phyloP scores from a whole-genome alignment of 1,140 invertebrate genomes.

The Tigriopus japonicus region DNA sequence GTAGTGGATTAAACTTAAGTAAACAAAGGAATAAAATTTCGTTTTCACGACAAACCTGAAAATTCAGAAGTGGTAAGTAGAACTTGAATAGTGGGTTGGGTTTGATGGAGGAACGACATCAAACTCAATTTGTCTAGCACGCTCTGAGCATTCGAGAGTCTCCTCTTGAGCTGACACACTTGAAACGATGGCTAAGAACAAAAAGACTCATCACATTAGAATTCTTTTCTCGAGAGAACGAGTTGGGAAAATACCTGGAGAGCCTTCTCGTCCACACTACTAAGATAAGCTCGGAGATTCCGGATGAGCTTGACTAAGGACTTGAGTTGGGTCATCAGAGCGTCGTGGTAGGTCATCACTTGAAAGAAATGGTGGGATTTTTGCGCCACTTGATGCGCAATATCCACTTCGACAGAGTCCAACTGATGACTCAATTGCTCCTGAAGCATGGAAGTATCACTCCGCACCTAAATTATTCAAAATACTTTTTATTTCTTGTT shows the following conservation, averaged over 20 bases:
- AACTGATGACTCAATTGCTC: constrained; percentile 7
- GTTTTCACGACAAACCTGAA: not conserved
- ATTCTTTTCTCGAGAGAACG: too few relatives aligned
- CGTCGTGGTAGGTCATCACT: constrained; percentile 9
- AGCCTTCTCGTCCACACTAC: not conserved
- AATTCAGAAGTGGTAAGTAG: not conserved
- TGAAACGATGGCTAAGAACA: not conserved
- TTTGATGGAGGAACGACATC: constrained; percentile 7
- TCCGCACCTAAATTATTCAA: not conserved
- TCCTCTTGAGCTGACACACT: not conserved
- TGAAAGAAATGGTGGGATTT: constrained; percentile 15
- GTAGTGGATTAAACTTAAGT: too few relatives aligned
- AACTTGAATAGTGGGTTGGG: constrained; percentile 7
- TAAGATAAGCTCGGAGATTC: not conserved
- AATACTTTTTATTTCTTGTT: too few relatives aligned
- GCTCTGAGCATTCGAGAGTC: not conserved
- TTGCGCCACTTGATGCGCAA: constrained; percentile 10
- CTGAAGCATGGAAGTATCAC: not conserved
- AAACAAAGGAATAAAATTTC: not conserved
- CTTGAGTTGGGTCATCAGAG: constrained; percentile 4
- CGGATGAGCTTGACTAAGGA: not conserved
- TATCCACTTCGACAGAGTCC: constrained; percentile 8
- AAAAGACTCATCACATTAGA: not conserved
- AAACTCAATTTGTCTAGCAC: not conserved
- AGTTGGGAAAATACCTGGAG: not conserved